Evolutionary conservation across 2,888 invertebrate species (phyloP).

Genomic region (Atherix ibis): DNA sequence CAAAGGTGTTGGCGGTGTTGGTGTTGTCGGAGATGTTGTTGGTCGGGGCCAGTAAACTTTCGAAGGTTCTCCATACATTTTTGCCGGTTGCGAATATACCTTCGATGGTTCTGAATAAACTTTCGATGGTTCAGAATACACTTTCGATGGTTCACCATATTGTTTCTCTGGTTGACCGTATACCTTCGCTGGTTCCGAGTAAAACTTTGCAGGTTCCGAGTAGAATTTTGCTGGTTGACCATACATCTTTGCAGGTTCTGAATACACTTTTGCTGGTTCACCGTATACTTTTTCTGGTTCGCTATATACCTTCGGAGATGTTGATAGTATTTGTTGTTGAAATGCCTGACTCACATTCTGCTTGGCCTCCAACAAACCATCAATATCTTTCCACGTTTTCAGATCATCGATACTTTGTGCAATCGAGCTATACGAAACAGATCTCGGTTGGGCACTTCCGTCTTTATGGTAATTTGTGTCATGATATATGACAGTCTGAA

Average conservation of each 20-base stretch:
- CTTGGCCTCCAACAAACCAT: slow-evolving; percentile 22
- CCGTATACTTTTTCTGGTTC: slow-evolving; percentile 37
- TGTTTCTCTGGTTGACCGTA: slow-evolving; percentile 37
- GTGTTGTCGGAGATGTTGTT: slow-evolving; percentile 13
- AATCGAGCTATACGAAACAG: slow-evolving; percentile 39
- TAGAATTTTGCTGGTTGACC: slow-evolving; percentile 36
- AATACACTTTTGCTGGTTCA: slow-evolving; percentile 39
- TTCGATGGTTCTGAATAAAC: slow-evolving; percentile 43
- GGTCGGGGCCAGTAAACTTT: slow-evolving; percentile 36
- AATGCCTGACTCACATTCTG: slow-evolving; percentile 27
- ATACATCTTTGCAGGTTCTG: slow-evolving; percentile 36
- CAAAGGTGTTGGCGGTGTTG: slow-evolving; percentile 13
- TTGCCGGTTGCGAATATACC: slow-evolving; percentile 40
- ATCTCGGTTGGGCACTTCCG: slow-evolving; percentile 31
- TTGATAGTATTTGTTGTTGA: slow-evolving; percentile 30
- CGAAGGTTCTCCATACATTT: slow-evolving; percentile 36
- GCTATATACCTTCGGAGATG: slow-evolving; percentile 38
- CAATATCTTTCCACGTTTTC: slow-evolving; percentile 20
- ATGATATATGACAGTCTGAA: slow-evolving; percentile 37
- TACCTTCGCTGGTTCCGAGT: slow-evolving; percentile 40
- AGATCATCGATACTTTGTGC: slow-evolving; percentile 29
- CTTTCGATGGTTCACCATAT: slow-evolving; percentile 35
- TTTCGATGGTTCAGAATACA: slow-evolving; percentile 43
- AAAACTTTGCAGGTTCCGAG: slow-evolving; percentile 43
- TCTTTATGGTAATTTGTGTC: slow-evolving; percentile 23